Conservation (phyloP, 2,113 vertebrate genomes). For the Mungos mungo region DNA sequence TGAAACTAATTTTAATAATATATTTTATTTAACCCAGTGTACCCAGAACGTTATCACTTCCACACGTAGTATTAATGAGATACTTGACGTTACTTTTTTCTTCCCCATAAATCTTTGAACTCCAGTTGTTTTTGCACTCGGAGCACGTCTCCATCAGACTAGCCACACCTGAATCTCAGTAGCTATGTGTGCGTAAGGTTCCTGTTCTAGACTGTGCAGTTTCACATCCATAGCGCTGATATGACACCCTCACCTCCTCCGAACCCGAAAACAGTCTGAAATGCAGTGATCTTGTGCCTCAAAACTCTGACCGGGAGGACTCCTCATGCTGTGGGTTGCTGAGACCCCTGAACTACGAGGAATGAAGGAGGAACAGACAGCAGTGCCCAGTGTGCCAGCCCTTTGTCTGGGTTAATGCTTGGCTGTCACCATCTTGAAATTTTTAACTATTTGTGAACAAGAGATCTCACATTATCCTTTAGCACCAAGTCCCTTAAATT, state of each 20-base stretch:
- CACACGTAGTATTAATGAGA: background rate
- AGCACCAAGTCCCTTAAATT: background rate
- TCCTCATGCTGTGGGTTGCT: background rate
- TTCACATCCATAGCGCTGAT: no score
- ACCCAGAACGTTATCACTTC: background rate
- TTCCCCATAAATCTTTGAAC: background rate
- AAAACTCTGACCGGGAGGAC: background rate
- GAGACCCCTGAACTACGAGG: background rate
- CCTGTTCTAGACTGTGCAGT: no score
- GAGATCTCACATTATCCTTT: background rate
- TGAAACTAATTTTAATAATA: background rate
- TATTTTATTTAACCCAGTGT: background rate
- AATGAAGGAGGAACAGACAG: background rate
- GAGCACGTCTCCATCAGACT: no score
- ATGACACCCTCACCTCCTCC: accelerated
- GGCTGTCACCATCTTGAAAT: background rate
- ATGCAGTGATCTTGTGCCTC: background rate
- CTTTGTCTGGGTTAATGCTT: no score
- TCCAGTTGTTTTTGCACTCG: background rate
- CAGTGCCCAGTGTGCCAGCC: accelerated
- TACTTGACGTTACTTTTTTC: background rate
- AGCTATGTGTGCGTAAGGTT: background rate
- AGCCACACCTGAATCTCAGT: background rate
- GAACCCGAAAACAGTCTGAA: accelerated
- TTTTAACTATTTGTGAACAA: background rate